phyloP scores from a whole-genome alignment of 1,140 invertebrate species.

The honey bee (Apis mellifera) region DNA sequence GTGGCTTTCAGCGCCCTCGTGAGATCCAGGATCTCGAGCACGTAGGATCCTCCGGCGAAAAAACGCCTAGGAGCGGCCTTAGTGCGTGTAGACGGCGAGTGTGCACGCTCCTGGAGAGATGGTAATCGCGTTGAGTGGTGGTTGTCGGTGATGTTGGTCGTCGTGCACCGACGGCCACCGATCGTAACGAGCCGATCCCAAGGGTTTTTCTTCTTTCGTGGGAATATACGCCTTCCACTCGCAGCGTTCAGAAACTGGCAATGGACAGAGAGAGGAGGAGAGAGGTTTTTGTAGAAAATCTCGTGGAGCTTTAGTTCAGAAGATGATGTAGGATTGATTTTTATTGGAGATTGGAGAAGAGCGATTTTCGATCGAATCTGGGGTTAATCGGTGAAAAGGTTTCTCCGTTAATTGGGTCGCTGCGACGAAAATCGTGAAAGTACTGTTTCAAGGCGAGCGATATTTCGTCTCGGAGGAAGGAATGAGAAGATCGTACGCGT shows the following conservation, averaged over 20 bases:
- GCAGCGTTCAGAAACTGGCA: background rate
- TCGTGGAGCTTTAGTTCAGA: background rate
- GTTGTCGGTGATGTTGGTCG: constrained; percentile 7
- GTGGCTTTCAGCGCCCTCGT: constrained; percentile 55
- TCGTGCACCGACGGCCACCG: constrained; percentile 14
- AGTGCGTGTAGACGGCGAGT: background rate
- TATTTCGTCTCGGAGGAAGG: constrained; percentile 14
- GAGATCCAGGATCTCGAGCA: constrained; percentile 52
- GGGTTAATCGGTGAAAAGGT: constrained; percentile 23
- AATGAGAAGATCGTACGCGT: background rate
- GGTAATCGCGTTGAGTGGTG: constrained; percentile 20
- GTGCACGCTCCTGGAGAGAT: constrained; percentile 32
- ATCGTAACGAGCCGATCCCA: constrained; percentile 51
- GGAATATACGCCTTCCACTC: constrained; percentile 19
- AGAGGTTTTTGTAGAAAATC: background rate
- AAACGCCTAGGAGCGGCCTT: constrained; percentile 37
- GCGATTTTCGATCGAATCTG: background rate
- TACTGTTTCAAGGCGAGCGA: constrained; percentile 42
- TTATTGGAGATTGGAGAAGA: background rate
- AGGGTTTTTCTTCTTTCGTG: constrained; percentile 44
- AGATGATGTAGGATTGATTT: background rate
- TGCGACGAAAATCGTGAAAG: constrained; percentile 44
- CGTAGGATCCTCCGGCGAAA: constrained; percentile 48
- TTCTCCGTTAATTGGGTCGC: constrained; percentile 45
- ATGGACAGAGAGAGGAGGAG: background rate